phyloP scores from a whole-genome alignment of 2,113 vertebrate genomes.

The Scophthalmus maximus region DNA sequence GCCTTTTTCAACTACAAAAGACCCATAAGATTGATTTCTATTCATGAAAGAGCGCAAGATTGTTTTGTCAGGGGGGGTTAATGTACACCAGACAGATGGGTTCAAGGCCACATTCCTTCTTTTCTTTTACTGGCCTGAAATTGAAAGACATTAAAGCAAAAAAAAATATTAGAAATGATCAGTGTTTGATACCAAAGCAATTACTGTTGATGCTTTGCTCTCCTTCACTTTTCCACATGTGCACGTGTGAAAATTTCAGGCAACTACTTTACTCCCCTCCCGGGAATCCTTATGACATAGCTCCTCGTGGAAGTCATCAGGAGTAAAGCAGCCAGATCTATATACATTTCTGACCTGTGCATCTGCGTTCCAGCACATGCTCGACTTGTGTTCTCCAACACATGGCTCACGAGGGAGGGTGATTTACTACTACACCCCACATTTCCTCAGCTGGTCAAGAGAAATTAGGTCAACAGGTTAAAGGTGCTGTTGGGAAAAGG shows the following conservation, averaged over 20 bases:
- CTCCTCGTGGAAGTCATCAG: slow-evolving; percentile 62
- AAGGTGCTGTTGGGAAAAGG: slow-evolving; percentile 61
- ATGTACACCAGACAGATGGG: slow-evolving; percentile 70
- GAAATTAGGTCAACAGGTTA: slow-evolving; percentile 77
- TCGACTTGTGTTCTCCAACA: slow-evolving; percentile 56
- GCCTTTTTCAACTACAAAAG: slow-evolving; percentile 55
- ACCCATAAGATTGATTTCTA: slow-evolving; percentile 58
- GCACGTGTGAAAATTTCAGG: slow-evolving; percentile 52
- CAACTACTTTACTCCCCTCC: slow-evolving; percentile 60
- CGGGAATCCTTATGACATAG: slow-evolving; percentile 60
- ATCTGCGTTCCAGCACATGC: slow-evolving; percentile 56
- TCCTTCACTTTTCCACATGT: background rate
- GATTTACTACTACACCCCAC: slow-evolving; percentile 56
- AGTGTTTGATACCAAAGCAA: slow-evolving; percentile 63
- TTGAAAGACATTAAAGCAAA: slow-evolving; percentile 56
- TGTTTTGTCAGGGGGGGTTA: slow-evolving; percentile 60
- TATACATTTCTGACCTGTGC: slow-evolving; percentile 61
- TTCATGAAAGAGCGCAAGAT: slow-evolving; percentile 61
- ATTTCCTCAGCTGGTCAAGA: slow-evolving; percentile 70
- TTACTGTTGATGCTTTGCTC: slow-evolving; percentile 45
- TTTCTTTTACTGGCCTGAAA: slow-evolving; percentile 51
- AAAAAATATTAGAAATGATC: slow-evolving; percentile 47
- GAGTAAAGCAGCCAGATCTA: slow-evolving; percentile 68
- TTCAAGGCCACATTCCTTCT: slow-evolving; percentile 64
- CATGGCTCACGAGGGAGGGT: slow-evolving; percentile 58